These are phyloP conservation scores for Nebria brevicollis DNA, from an alignment of 2,888 invertebrate species.

Conservation along the genomic window DNA sequence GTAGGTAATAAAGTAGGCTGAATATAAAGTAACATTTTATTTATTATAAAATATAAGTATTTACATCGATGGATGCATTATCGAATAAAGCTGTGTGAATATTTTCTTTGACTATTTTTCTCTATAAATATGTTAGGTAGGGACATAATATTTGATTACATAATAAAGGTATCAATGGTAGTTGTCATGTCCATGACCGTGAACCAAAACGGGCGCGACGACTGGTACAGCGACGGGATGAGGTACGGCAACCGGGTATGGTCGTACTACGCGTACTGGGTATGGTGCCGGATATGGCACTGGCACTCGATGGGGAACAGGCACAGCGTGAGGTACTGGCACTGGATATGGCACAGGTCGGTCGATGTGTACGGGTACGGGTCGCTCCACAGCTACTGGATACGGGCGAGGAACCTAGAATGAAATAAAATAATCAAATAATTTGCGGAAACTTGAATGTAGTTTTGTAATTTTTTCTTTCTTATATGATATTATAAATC, in stretches of 20 bases:
- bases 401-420: conserved; percentile 64
- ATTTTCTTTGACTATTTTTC: not conserved
- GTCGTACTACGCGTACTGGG: conserved; percentile 53
- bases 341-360: conserved; percentile 57
- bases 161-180: conserved; percentile 19
- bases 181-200: conserved; percentile 17
- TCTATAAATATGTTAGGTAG: not conserved
- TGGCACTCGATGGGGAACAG: conserved; percentile 62
- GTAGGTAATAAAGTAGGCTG: no score
- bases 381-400: conserved; percentile 67
- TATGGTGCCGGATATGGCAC: conserved; percentile 62
- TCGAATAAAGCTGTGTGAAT: not conserved
- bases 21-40: no score
- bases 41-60: not conserved
- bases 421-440: not conserved
- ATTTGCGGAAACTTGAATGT: not conserved
- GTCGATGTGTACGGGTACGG: conserved; percentile 61
- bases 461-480: no score
- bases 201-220: conserved; percentile 18
- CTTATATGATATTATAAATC: no score
- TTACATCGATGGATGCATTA: not conserved
- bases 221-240: conserved; percentile 59
- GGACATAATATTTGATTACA: not conserved
- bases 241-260: conserved; percentile 54
- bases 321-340: conserved; percentile 57